These are phyloP conservation scores for Glyphotaelius pellucidus DNA, from an alignment of 2,888 invertebrate species.

Conservation along the genomic window DNA sequence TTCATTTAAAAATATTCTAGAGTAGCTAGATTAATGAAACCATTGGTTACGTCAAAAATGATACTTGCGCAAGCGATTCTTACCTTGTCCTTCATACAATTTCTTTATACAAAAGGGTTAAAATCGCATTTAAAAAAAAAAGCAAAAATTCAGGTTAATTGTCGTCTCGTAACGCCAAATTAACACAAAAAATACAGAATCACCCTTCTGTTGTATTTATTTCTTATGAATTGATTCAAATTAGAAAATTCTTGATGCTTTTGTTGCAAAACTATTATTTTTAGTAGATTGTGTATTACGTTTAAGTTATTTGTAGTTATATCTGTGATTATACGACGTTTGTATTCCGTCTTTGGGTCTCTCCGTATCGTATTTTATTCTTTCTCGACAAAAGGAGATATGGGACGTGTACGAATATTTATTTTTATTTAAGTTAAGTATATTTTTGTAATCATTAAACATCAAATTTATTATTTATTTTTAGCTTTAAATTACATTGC, in stretches of 20 bases:
- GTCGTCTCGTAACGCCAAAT: too few relatives aligned
- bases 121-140: too few relatives aligned
- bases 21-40: too few relatives aligned
- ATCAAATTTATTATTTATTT: neutral
- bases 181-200: too few relatives aligned
- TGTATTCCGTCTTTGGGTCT: constrained; percentile 22
- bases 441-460: neutral
- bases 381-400: neutral
- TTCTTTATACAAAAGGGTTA: too few relatives aligned
- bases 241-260: neutral
- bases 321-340: constrained; percentile 31
- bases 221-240: neutral
- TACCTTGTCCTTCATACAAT: too few relatives aligned
- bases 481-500: neutral
- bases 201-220: neutral
- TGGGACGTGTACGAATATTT: neutral
- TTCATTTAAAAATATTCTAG: too few relatives aligned
- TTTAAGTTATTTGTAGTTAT: constrained; percentile 37
- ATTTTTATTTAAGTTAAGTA: neutral
- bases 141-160: too few relatives aligned
- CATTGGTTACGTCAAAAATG: too few relatives aligned
- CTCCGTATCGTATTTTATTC: neutral
- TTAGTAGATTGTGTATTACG: neutral
- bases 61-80: too few relatives aligned
- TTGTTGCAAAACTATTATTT: neutral